Percentiles rank a stretch among this genome's conserved stretches.
These are phyloP conservation scores for Dicyrtoma fusca DNA, from an alignment of 2,888 invertebrate genomes.

Conservation along the genomic window DNA sequence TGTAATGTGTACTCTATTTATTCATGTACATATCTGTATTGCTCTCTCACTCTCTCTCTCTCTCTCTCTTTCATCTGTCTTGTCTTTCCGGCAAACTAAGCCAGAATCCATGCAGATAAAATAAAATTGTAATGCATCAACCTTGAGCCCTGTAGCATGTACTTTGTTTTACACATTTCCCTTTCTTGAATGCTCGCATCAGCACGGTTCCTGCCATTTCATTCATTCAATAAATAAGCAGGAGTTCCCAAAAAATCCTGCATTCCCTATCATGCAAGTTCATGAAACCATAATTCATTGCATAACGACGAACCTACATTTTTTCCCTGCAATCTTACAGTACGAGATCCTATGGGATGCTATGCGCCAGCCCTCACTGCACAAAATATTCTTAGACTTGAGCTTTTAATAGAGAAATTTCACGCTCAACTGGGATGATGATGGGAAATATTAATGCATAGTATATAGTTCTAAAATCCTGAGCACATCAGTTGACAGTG, in stretches of 20 bases:
- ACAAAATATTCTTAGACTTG: background rate
- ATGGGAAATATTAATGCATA: no score
- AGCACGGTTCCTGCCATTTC: constrained; percentile 17
- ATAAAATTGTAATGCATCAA: constrained; percentile 4
- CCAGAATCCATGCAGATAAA: constrained; percentile 12
- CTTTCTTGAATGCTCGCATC: constrained; percentile 7
- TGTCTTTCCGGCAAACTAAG: constrained; percentile 2
- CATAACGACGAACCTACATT: constrained; percentile 31
- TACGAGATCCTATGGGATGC: no score
- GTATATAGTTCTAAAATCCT: background rate
- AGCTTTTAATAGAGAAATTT: no score
- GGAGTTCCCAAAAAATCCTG: background rate
- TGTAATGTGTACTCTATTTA: background rate
- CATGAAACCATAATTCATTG: constrained; percentile 36
- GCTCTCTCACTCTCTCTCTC: background rate
- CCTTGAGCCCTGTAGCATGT: background rate
- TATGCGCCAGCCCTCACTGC: no score
- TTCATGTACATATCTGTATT: background rate
- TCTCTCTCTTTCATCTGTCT: constrained; percentile 2
- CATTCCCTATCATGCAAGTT: constrained; percentile 21
- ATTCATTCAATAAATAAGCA: constrained; percentile 24
- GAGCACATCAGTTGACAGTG: background rate
- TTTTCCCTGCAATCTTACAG: background rate
- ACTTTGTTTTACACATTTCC: constrained; percentile 28
- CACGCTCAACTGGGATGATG: no score